Base-by-base conservation (phyloP, 2,113 vertebrate species). In the Misgurnus anguillicaudatus region DNA sequence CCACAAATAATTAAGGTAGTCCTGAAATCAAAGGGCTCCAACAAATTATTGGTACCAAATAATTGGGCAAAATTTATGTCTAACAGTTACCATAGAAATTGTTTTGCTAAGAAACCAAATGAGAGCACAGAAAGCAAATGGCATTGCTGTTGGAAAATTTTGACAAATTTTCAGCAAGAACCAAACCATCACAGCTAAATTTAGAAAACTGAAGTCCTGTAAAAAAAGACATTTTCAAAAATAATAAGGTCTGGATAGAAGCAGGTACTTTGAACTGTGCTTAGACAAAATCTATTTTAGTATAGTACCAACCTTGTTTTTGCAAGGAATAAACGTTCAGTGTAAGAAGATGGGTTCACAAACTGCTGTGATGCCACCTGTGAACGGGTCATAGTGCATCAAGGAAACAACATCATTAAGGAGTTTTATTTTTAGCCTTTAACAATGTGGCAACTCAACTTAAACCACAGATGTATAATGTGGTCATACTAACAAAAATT, bases 181-280 rank as follows among this genome's bases (percentile, higher is more conserved):
- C 19, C 60, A 17, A 31, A 45, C 13, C 55, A 45, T 31, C 6
- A 19, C 71, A 73, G 36, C 31, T 58, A 62, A 58, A 72, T 72
- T 51, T 47, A 72, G 45, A 42, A 47, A 48, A 8, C 0, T 9
- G 9, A 62, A 13, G 51, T 21, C n/a, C 57, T 70, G 11, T 21
- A 47, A 39, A 53, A 57, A n/a, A 11, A 11, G 36, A 31, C 36
- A 9, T 42, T 67, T 42, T 45, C 0, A 31, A 58, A 74, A 57
- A 82, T 67, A 71, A 68, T 62, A 64, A 82, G 76, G 73, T 74
- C 31, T 57, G n/a, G 5, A 48, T 57, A 55, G 69, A 74, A 74
- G 45, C n/a, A 21, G 24, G 58, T 68, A 60, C 42, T 45, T 51
- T 79, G 81, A 75, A 60, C 53, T 53, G 45, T 79, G 81, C 66